These are phyloP conservation scores for Lasioglossum lativentre DNA, from an alignment of 2,888 invertebrate species.

Conservation along the genomic window DNA sequence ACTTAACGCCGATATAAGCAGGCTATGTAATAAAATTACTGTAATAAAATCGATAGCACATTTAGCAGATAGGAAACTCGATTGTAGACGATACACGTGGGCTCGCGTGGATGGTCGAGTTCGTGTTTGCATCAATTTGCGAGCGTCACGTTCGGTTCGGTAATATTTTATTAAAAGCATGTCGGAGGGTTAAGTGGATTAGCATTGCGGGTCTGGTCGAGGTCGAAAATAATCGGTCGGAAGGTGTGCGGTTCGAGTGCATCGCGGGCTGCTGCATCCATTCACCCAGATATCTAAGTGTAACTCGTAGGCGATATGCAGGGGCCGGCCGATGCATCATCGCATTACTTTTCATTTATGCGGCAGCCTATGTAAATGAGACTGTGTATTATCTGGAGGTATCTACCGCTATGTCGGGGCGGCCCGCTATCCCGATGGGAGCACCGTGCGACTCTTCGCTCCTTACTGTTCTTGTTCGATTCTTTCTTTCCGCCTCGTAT, in stretches of 20 bases:
- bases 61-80: too few species aligned
- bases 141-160: neutral
- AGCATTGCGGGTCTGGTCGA: neutral
- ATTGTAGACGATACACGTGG: too few species aligned
- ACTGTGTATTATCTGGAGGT: slow-evolving; percentile 71
- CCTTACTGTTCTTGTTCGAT: slow-evolving; percentile 68
- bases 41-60: too few species aligned
- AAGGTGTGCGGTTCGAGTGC: slow-evolving; percentile 3
- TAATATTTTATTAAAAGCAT: neutral
- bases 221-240: slow-evolving; percentile 28
- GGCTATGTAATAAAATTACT: too few species aligned
- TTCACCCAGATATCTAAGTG: slow-evolving; percentile 51
- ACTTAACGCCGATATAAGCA: too few species aligned
- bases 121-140: neutral
- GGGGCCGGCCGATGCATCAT: slow-evolving; percentile 38
- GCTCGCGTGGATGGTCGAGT: too few species aligned
- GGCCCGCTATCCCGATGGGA: slow-evolving; percentile 75
- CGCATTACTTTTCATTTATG: slow-evolving; percentile 71
- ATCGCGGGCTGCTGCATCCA: slow-evolving; percentile 31
- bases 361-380: slow-evolving; percentile 78
- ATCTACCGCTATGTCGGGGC: slow-evolving; percentile 80
- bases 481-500: slow-evolving; percentile 51
- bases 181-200: neutral
- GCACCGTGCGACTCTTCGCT: slow-evolving; percentile 78
- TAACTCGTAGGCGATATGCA: slow-evolving; percentile 31